Conservation (phyloP, 1,140 invertebrate genomes). For the Leucophenga varia region DNA sequence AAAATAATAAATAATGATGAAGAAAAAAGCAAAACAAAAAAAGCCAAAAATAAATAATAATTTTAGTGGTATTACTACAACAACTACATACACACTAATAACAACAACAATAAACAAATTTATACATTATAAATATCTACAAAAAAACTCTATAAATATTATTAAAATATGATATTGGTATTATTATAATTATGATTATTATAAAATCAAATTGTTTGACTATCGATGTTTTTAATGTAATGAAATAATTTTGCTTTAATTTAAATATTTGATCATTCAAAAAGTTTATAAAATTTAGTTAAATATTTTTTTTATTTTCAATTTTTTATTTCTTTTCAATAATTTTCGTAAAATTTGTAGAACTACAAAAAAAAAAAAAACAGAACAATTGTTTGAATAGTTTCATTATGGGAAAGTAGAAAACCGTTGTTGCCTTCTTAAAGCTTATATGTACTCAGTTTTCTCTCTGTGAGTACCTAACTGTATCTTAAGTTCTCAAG, state of each 20-base stretch:
- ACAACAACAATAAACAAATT: no score
- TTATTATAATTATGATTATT: slow-evolving; percentile 25
- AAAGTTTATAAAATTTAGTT: no score
- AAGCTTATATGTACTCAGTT: no score
- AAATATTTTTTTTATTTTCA: no score
- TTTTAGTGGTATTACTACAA: neutral
- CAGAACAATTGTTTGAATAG: no score
- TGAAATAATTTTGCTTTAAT: slow-evolving; percentile 9
- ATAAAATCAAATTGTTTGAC: slow-evolving; percentile 39
- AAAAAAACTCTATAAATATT: slow-evolving; percentile 24
- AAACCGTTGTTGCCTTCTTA: no score
- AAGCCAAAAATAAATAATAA: slow-evolving; percentile 7
- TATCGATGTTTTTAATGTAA: slow-evolving; percentile 32
- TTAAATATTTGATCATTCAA: neutral
- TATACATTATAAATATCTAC: no score
- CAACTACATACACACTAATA: neutral
- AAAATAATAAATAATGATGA: slow-evolving; percentile 19
- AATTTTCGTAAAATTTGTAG: slow-evolving; percentile 1
- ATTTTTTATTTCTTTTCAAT: neutral
- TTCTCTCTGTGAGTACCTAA: no score
- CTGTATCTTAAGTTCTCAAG: no score
- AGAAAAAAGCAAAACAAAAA: no score
- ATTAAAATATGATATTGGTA: slow-evolving; percentile 42
- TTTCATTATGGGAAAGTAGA: no score
- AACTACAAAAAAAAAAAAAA: slow-evolving; percentile 1